Evolutionary conservation across 2,888 invertebrate species (phyloP), one percentile per base, ranked within the genome.

Genomic region (Nomada flava): DNA sequence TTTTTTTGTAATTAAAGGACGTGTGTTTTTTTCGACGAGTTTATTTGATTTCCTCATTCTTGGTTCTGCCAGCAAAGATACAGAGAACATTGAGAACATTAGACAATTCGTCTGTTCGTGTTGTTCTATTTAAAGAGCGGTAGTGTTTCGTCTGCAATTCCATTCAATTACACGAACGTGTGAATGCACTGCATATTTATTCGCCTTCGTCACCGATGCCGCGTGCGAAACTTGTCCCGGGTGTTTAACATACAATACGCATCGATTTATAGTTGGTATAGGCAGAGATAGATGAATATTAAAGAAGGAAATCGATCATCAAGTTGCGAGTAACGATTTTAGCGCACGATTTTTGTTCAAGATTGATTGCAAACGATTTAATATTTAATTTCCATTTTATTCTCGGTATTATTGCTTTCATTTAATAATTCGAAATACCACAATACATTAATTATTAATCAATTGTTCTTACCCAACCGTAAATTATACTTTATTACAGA

Each of bases 221-320:
- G 18, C 36, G 26, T 10, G 13, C 11, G 57, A 69, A 47, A 50
- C 10, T 59, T 60, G 62, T 53, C 20, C 23, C 47, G 36, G 36
- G 18, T 63, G 55, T 78, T 87, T 85, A 77, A 42, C 85, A 87
- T 76, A 87, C 82, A 84, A 80, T 83, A 44, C 69, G 2, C 13
- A 20, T 62, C 29, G 71, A 36, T 55, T 68, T 15, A n/a, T 53
- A 15, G 11, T 18, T 52, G 26, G 18, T 26, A 60, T 50, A 20
- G 55, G 13, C 47, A 18, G 26, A 15, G 62, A 74, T 69, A 60
- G 65, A 62, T 75, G 72, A 80, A 86, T 81, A 79, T 84, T 73
- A 59, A 76, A 64, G 3, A 59, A 64, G 62, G 77, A 79, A 75
- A 75, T 76, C 72, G 44, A 77, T 69, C 47, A 47, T 65, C 29